Conservation (phyloP, 2,888 invertebrate genomes). For the Halictus ligatus region DNA sequence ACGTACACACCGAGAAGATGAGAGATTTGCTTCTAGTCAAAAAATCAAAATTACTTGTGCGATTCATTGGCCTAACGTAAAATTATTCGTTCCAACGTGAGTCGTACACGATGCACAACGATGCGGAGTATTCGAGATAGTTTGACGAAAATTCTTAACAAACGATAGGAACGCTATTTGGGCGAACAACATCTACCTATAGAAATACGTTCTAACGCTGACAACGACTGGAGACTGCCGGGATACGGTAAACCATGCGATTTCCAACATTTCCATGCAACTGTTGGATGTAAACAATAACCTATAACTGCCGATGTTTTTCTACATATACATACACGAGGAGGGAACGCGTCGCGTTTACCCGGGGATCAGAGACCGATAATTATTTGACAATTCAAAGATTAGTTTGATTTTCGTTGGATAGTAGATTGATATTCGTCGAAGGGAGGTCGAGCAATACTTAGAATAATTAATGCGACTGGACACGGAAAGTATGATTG, state of each 20-base stretch:
- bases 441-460: neutral
- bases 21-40: neutral
- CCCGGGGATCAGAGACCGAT: neutral
- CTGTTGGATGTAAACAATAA: slow-evolving; percentile 58
- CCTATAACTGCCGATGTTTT: slow-evolving; percentile 29
- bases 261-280: neutral
- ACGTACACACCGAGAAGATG: neutral
- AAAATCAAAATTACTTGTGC: neutral
- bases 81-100: neutral
- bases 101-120: slow-evolving; percentile 7
- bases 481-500: neutral
- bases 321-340: neutral
- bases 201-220: neutral
- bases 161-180: neutral
- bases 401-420: slow-evolving; percentile 1
- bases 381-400: slow-evolving; percentile 47
- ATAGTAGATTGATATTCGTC: neutral
- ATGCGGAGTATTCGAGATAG: neutral
- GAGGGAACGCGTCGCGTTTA: neutral
- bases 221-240: neutral
- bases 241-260: slow-evolving; percentile 30
- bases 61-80: neutral
- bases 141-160: neutral
- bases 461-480: neutral
- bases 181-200: neutral